Evolutionary conservation across 2,113 vertebrate genomes (phyloP), one percentile per base, ranked within the genome.

Genomic region (rat (Rattus norvegicus)): DNA sequence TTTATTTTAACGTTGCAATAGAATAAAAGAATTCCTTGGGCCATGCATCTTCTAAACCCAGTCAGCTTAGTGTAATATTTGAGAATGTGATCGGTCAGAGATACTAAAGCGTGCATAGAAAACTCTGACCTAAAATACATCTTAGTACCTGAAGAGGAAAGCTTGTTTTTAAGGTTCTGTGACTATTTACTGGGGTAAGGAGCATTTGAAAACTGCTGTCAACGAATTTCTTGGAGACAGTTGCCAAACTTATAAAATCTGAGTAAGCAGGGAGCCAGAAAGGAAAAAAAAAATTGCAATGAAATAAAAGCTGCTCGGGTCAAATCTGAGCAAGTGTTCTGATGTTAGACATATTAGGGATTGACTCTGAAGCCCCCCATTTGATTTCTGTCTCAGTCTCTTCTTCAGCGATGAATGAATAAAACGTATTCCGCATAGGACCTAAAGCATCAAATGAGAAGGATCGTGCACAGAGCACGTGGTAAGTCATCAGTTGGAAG

Each of bases 241-340:
- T 96, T 92, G n/a, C 43, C 72, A 93, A 95, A 95, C 19, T 83
- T 92, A 33, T 30, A 67, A 89, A 87, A 96, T 20, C 9, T 65
- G 39, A 33, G n/a, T 39, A 70, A 67, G 28, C 20, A 56, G 69
- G 30, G 9, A 91, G 3, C 3, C 61, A 22, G 24, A 75, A 88
- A n/a, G 49, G 24, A 2, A 77, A 59, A 77, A 33, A 33, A 63
- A 67, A 2, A 61, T 13, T 13, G 52, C 72, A 19, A 76, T 80
- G 28, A 95, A 92, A 77, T 93, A 17, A 90, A 94, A 92, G 24
- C 26, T 84, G 39, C 16, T 39, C 7, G 49, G 28, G 84, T 92
- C 81, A 84, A 73, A 4, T 20, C 2, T 20, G 75, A 61, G 43
- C 28, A 59, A 83, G 26, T 65, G 0, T 24, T 72, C 75, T 93